phyloP scores from a whole-genome alignment of 2,888 invertebrate genomes.

The Caradrina clavipalpis region DNA sequence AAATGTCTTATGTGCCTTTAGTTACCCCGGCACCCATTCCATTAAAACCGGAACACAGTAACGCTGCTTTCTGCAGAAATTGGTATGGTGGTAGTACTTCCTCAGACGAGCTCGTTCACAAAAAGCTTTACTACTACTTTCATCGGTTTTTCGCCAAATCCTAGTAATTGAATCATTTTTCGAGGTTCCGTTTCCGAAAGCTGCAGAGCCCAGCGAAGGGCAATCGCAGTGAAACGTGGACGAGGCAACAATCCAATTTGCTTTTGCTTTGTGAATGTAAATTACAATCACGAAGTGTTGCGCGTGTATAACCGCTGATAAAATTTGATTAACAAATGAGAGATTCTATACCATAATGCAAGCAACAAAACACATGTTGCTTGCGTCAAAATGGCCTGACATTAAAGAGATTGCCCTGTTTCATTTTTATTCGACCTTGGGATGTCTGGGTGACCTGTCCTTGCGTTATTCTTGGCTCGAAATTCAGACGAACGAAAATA shows the following conservation, averaged over 20 bases:
- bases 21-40: no score
- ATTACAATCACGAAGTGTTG: slow-evolving; percentile 71
- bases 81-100: no score
- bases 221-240: slow-evolving; percentile 57
- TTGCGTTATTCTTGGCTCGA: background rate
- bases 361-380: slow-evolving; percentile 42
- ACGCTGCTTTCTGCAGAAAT: no score
- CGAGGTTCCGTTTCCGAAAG: slow-evolving; percentile 10
- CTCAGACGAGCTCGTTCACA: no score
- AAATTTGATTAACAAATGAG: slow-evolving; percentile 67
- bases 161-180: slow-evolving; percentile 16
- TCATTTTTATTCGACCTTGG: background rate
- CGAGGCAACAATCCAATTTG: slow-evolving; percentile 77
- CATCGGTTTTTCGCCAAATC: background rate
- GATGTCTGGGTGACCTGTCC: background rate
- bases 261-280: slow-evolving; percentile 71
- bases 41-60: no score
- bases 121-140: no score
- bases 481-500: background rate
- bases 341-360: slow-evolving; percentile 51
- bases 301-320: slow-evolving; percentile 59
- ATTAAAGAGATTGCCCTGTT: slow-evolving; percentile 8
- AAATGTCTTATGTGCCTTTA: no score
- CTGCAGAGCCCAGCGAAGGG: slow-evolving; percentile 28
- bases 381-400: slow-evolving; percentile 12